Conservation (phyloP, 2,888 invertebrate genomes). For the Synanthedon myopaeformis region DNA sequence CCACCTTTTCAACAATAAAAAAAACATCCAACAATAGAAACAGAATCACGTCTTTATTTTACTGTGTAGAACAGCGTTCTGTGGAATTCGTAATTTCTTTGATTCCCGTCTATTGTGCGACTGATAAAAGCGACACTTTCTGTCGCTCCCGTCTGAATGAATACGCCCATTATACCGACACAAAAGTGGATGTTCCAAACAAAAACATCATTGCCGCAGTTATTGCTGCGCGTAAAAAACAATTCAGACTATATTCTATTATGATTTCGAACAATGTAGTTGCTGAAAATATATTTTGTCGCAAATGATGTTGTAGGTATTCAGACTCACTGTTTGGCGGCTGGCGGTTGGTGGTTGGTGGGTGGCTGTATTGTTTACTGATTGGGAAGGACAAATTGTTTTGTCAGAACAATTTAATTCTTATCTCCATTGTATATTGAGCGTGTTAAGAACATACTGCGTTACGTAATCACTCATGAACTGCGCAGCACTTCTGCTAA, state of each 20-base stretch:
- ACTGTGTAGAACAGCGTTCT: constrained; percentile 54
- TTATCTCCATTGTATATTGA: no score
- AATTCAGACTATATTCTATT: constrained; percentile 44
- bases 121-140: constrained; percentile 66
- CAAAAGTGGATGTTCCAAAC: constrained; percentile 63
- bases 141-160: constrained; percentile 54
- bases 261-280: constrained; percentile 46
- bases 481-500: no score
- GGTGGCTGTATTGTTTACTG: constrained; percentile 5
- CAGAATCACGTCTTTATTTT: constrained; percentile 29
- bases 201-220: constrained; percentile 52
- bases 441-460: no score
- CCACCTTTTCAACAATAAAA: constrained; percentile 3
- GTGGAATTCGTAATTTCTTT: constrained; percentile 63
- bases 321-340: not conserved
- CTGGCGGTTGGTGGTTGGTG: constrained; percentile 2
- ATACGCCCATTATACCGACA: constrained; percentile 63
- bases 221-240: constrained; percentile 49
- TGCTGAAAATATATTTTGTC: constrained; percentile 35
- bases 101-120: constrained; percentile 59
- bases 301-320: constrained; percentile 24
- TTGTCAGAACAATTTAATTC: no score
- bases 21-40: constrained; percentile 7
- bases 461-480: no score
- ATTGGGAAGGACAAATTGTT: constrained; percentile 4